Percentiles rank a stretch among this genome's conserved stretches.
These are phyloP conservation scores for Sarotherodon lohbergeri DNA, from an alignment of 2,113 vertebrate species.

Conservation along the genomic window DNA sequence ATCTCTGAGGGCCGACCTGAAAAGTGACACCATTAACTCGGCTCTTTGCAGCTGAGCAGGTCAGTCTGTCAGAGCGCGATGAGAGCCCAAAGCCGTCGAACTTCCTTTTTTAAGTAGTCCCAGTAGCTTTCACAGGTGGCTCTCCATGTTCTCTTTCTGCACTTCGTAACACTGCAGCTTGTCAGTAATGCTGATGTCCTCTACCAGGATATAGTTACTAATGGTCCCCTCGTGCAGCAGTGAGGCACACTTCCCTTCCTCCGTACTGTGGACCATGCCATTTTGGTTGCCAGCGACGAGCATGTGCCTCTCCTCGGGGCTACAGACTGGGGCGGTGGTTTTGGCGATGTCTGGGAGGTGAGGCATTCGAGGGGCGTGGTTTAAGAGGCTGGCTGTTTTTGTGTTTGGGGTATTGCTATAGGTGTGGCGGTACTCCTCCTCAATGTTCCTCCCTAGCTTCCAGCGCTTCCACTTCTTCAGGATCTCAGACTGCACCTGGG, in stretches of 20 bases:
- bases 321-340: conserved; percentile 26
- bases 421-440: conserved; percentile 79
- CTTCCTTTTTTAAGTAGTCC: not conserved
- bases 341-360: conserved; percentile 41
- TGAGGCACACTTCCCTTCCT: not conserved
- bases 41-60: conserved; percentile 2
- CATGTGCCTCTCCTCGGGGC: conserved; percentile 74
- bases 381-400: conserved; percentile 56
- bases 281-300: conserved; percentile 69
- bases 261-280: conserved; percentile 40
- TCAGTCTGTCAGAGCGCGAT: not conserved
- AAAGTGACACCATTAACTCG: not conserved
- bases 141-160: conserved; percentile 60
- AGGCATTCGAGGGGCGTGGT: conserved; percentile 44
- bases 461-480: conserved; percentile 85
- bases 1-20: not conserved
- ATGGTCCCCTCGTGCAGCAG: conserved; percentile 35
- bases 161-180: conserved; percentile 58
- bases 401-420: conserved; percentile 74
- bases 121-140: conserved; percentile 64
- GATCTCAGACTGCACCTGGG: conserved; percentile 90
- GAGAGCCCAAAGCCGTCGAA: not conserved
- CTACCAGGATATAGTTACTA: conserved; percentile 33
- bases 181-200: conserved; percentile 59
- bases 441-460: conserved; percentile 82